A percentile compares a stretch with the other conserved stretches of the same genome.
Evolutionary conservation across 2,113 vertebrate species (phyloP).

Genomic region (Coptodon bakossiorum): DNA sequence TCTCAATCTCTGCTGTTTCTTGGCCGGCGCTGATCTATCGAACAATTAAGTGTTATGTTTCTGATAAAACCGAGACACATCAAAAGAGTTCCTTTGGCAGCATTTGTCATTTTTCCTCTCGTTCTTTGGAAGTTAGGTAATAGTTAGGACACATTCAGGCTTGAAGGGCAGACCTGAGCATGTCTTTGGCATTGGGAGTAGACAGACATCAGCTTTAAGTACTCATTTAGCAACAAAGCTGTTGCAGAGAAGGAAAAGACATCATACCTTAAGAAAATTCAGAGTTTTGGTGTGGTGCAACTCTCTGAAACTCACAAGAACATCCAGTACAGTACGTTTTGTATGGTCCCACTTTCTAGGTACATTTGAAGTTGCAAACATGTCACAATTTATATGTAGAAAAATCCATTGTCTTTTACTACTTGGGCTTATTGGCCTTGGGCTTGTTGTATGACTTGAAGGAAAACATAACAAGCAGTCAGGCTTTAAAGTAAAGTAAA

Average conservation of each 20-base stretch:
- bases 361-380: not conserved
- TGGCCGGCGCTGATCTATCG: not conserved
- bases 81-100: conserved; percentile 1
- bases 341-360: not conserved
- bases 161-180: conserved; percentile 33
- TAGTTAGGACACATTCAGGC: conserved; percentile 23
- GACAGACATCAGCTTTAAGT: not conserved
- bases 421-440: not conserved
- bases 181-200: conserved; percentile 4
- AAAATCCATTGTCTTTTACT: not conserved
- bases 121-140: conserved; percentile 22
- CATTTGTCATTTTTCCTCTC: not conserved
- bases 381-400: not conserved
- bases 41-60: not conserved
- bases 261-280: not conserved
- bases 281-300: not conserved
- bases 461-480: not conserved
- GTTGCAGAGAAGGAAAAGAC: not conserved
- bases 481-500: not conserved
- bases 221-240: not conserved
- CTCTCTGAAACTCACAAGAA: not conserved
- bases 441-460: not conserved
- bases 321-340: not conserved
- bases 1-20: not conserved
- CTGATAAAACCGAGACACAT: not conserved